Percentiles rank a stretch among this genome's conserved stretches.
Conservation (phyloP, 2,113 vertebrate species). For the Ariopsis seemanni region DNA sequence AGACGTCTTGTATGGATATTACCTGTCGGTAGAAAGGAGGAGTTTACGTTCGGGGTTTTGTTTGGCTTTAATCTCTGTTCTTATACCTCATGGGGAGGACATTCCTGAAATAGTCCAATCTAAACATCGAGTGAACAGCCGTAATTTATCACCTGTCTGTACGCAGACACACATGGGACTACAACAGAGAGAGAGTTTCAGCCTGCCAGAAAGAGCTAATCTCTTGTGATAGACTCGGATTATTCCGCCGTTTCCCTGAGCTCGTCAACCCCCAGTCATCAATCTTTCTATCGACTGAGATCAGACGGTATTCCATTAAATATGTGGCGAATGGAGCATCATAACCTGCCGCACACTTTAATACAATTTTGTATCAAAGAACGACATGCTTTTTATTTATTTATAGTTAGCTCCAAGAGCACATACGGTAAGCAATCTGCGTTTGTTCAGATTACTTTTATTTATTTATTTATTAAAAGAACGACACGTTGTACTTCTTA, state of each 20-base stretch:
- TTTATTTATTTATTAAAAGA: neutral
- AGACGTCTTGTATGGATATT: too few relatives aligned
- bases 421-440: too few relatives aligned
- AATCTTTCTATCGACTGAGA: neutral
- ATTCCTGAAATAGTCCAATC: conserved; percentile 48
- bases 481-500: neutral
- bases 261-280: neutral
- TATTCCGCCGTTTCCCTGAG: conserved; percentile 7
- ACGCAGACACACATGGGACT: conserved; percentile 31
- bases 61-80: neutral
- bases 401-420: neutral
- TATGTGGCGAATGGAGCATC: too few relatives aligned
- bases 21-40: too few relatives aligned
- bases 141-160: conserved; percentile 26
- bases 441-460: neutral
- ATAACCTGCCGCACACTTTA: neutral
- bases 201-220: conserved; percentile 27
- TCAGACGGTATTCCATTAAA: neutral
- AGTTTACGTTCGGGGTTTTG: too few relatives aligned
- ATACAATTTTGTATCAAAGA: neutral
- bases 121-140: conserved; percentile 33
- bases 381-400: neutral
- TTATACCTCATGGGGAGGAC: conserved; percentile 23
- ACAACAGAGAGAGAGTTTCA: conserved; percentile 6
- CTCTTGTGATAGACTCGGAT: conserved; percentile 34